phyloP scores from a whole-genome alignment of 2,797 vertebrate genomes.

The Neoniphon sammara region DNA sequence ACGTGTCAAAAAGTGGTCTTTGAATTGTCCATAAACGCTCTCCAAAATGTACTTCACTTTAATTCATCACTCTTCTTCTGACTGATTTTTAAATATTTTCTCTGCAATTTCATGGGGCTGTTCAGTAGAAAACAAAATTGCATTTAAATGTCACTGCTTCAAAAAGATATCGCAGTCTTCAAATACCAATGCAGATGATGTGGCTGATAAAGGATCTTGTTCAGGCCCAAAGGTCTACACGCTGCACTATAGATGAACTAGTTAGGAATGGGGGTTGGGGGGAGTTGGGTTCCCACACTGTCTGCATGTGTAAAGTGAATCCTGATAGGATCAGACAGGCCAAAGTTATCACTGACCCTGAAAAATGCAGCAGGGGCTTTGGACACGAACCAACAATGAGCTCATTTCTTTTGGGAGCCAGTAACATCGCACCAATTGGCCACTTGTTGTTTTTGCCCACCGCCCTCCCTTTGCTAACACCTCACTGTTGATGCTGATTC shows the following conservation, averaged over 20 bases:
- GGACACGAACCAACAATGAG: constrained; percentile 81
- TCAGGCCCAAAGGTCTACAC: constrained; percentile 14
- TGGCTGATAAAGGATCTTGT: neutral
- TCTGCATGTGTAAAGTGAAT: constrained; percentile 55
- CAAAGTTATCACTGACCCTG: constrained; percentile 78
- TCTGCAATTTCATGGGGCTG: neutral
- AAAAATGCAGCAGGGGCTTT: constrained; percentile 79
- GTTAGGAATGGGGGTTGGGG: constrained; percentile 6
- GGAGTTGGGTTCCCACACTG: constrained; percentile 47
- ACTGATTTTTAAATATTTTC: neutral
- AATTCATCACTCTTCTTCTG: neutral
- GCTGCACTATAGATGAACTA: constrained; percentile 10
- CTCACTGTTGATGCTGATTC: constrained; percentile 76
- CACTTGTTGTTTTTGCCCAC: constrained; percentile 72
- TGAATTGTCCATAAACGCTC: neutral
- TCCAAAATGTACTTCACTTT: neutral
- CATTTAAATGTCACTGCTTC: neutral
- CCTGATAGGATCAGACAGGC: constrained; percentile 78
- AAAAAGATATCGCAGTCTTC: too few species aligned
- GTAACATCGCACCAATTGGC: constrained; percentile 65
- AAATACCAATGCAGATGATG: neutral
- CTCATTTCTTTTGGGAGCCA: constrained; percentile 78
- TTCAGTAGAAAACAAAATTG: neutral
- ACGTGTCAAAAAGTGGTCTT: neutral
- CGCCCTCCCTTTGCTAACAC: constrained; percentile 46